Percentiles rank a stretch among this genome's conserved stretches.
phyloP scores from a whole-genome alignment of 2,113 vertebrate species.

The Grammomys surdaster region DNA sequence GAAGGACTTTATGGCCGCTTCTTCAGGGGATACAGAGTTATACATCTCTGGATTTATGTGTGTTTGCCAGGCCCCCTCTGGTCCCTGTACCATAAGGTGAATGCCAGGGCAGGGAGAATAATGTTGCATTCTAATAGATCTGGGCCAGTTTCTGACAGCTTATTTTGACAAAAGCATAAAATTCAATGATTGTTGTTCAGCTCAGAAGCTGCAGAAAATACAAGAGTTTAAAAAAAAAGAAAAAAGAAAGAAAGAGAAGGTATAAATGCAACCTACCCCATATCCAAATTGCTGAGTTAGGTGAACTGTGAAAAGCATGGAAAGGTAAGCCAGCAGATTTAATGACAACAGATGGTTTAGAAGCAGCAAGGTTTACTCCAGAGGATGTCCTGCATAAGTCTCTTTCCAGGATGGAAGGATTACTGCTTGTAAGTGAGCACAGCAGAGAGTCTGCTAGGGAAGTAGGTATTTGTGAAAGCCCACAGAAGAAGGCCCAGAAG shows the following conservation, averaged over 20 bases:
- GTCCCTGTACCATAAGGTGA: slow-evolving; percentile 63
- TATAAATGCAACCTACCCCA: background rate
- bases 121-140: slow-evolving; percentile 52
- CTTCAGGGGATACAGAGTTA: slow-evolving; percentile 65
- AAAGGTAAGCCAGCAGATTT: background rate
- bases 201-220: slow-evolving; percentile 51
- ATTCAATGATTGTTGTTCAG: slow-evolving; percentile 62
- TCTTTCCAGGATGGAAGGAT: background rate
- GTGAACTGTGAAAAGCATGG: slow-evolving; percentile 25
- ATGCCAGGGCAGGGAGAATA: slow-evolving; percentile 13
- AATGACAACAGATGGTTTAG: background rate
- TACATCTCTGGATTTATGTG: slow-evolving; percentile 68
- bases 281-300: background rate
- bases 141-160: slow-evolving; percentile 61
- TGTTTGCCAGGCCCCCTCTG: slow-evolving; percentile 40
- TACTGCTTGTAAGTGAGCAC: background rate
- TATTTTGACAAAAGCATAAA: slow-evolving; percentile 77
- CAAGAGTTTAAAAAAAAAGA: background rate
- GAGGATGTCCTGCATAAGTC: background rate
- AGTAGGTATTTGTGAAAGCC: no score
- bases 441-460: background rate
- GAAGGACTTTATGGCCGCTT: slow-evolving; percentile 70
- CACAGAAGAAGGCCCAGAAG: background rate
- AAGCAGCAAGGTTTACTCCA: background rate
- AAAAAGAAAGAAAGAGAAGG: background rate